phyloP scores from a whole-genome alignment of 2,888 invertebrate genomes.

The Leucoptera coffeella region DNA sequence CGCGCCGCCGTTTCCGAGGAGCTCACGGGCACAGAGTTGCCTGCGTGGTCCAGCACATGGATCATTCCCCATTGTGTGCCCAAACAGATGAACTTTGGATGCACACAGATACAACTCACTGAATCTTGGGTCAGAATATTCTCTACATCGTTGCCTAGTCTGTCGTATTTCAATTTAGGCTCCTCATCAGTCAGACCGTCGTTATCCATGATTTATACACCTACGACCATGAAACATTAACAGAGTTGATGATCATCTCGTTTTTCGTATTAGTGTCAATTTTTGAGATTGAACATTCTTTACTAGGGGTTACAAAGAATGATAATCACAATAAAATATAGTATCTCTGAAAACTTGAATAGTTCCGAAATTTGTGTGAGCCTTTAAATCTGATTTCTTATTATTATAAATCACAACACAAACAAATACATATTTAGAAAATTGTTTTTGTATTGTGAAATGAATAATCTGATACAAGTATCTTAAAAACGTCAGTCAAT shows the following conservation, averaged over 20 bases:
- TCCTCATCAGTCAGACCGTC: no score
- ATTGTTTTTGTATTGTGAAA: no score
- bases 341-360: not conserved
- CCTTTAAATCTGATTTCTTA: no score
- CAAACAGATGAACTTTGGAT: conserved; percentile 89
- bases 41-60: conserved; percentile 87
- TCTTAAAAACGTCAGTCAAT: no score
- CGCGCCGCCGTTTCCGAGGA: conserved; percentile 56
- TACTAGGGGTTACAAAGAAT: conserved; percentile 4
- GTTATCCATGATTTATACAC: no score
- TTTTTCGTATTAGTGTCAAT: no score
- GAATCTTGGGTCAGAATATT: conserved; percentile 79
- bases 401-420: no score
- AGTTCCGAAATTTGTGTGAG: no score
- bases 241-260: no score
- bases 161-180: conserved; percentile 86
- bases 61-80: conserved; percentile 91
- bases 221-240: no score
- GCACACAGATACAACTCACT: conserved; percentile 85
- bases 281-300: not conserved
- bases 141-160: conserved; percentile 81
- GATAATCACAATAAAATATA: not conserved
- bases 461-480: no score
- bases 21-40: conserved; percentile 61
- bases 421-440: no score